These are phyloP conservation scores for Rhagologus leucostigma DNA, from an alignment of 2,113 vertebrate species.

Conservation along the genomic window DNA sequence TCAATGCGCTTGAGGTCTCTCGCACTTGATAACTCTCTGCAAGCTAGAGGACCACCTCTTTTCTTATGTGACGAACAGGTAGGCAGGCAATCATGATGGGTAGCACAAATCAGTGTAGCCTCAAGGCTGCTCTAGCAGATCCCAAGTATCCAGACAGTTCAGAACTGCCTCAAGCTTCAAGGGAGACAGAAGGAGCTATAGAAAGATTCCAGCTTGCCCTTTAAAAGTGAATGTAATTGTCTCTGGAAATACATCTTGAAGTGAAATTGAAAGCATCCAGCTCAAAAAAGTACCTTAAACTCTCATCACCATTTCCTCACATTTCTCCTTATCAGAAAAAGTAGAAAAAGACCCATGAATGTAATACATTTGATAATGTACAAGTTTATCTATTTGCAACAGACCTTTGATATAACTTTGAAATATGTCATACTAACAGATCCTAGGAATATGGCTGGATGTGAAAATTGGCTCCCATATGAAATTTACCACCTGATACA, in stretches of 20 bases:
- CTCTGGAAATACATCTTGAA: not conserved
- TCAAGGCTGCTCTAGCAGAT: not conserved
- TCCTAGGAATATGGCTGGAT: not conserved
- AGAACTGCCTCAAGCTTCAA: not conserved
- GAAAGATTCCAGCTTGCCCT: not conserved
- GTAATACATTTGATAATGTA: not conserved
- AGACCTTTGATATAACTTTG: not conserved
- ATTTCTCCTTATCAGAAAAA: not conserved
- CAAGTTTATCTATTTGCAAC: not conserved
- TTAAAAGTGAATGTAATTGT: not conserved
- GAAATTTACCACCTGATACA: not conserved
- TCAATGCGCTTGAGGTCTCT: not conserved
- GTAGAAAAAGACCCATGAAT: not conserved
- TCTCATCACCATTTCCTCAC: not conserved
- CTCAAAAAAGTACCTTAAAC: not conserved
- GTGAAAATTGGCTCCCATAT: not conserved
- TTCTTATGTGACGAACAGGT: fast-evolving
- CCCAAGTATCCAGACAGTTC: not conserved
- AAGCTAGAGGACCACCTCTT: not conserved
- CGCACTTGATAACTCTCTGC: not conserved
- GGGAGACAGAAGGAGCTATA: not conserved
- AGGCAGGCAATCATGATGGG: not conserved
- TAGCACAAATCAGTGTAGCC: not conserved
- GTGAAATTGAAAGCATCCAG: not conserved
- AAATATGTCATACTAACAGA: not conserved